phyloP scores from a whole-genome alignment of 1,140 invertebrate species.

The Phymastichus coffea region DNA sequence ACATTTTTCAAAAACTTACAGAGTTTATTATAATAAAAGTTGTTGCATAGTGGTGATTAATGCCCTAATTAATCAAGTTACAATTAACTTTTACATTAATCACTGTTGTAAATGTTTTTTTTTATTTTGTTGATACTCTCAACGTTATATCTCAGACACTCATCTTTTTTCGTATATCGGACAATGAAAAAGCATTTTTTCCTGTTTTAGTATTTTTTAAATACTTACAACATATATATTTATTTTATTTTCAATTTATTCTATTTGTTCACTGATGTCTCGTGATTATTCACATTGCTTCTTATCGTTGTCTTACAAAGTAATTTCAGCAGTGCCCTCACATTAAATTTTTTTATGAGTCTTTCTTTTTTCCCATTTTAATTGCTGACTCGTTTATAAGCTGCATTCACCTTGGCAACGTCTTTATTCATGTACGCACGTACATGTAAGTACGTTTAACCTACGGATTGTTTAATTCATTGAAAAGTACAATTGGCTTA shows the following conservation, averaged over 20 bases:
- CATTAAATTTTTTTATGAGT: neutral
- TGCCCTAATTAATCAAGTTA: constrained; percentile 16
- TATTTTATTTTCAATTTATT: constrained; percentile 14
- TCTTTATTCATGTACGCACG: too few species aligned
- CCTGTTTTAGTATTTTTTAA: constrained; percentile 1
- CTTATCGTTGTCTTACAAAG: constrained; percentile 24
- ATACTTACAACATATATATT: constrained; percentile 11
- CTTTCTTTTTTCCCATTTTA: neutral
- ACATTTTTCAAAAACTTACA: constrained; percentile 8
- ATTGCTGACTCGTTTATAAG: neutral
- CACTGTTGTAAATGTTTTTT: constrained; percentile 1
- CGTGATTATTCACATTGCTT: constrained; percentile 20
- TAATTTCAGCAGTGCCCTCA: constrained; percentile 15
- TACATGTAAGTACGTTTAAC: too few species aligned
- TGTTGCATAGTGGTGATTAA: constrained; percentile 11
- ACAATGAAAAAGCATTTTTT: constrained; percentile 25
- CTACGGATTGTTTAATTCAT: too few species aligned
- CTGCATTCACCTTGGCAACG: too few species aligned
- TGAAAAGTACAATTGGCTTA: too few species aligned
- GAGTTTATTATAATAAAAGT: neutral
- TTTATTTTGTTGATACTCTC: constrained; percentile 13
- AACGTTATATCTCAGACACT: constrained; percentile 4
- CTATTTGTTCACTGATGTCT: constrained; percentile 14
- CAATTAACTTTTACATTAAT: constrained; percentile 14
- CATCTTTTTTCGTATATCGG: constrained; percentile 4